Conservation (phyloP, 2,113 vertebrate species). For the Pollimyrus isidori region DNA sequence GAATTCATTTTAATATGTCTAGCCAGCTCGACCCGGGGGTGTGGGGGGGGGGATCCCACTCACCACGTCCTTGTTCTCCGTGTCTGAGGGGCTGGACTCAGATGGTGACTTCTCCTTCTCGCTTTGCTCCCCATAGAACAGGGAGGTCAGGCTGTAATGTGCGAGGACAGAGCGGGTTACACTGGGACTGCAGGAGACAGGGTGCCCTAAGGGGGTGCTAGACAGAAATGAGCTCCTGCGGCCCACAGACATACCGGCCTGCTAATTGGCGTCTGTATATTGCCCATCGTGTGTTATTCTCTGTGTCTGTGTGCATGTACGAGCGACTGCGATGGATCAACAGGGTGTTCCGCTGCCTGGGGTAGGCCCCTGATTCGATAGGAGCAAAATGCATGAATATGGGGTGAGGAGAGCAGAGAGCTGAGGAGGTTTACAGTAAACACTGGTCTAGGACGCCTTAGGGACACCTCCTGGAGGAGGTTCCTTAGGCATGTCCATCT, state of each 20-base stretch:
- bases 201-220: neutral
- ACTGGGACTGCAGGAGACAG: neutral
- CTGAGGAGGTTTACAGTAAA: neutral
- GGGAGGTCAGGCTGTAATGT: constrained; percentile 72
- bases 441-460: neutral
- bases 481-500: neutral
- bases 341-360: neutral
- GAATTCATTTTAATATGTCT: constrained; percentile 51
- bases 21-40: constrained; percentile 42
- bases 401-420: neutral
- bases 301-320: neutral
- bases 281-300: neutral
- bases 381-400: neutral
- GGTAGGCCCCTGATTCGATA: neutral
- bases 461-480: neutral
- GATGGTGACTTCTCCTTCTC: constrained; percentile 93
- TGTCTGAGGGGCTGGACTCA: constrained; percentile 78
- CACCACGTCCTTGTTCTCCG: constrained; percentile 81
- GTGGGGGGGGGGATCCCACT: constrained; percentile 39
- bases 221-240: neutral
- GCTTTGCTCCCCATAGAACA: constrained; percentile 90
- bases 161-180: neutral
- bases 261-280: neutral
- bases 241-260: neutral
- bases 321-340: neutral